These are phyloP conservation scores for Podiceps cristatus DNA, from an alignment of 2,113 vertebrate species.

Conservation along the genomic window DNA sequence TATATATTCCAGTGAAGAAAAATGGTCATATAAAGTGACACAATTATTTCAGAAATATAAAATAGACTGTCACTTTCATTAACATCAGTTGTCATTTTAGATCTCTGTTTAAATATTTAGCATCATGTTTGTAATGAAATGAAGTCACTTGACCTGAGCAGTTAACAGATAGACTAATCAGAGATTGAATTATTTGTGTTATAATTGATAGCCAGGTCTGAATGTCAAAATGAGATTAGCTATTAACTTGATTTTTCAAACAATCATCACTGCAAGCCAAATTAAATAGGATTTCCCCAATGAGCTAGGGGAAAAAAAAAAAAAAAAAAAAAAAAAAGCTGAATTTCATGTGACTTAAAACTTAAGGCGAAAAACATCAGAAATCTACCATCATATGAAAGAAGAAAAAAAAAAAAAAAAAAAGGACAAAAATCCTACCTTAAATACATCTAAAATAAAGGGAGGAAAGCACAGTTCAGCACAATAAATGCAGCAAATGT, in stretches of 20 bases:
- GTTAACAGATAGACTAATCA: conserved; percentile 26
- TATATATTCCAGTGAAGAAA: not conserved
- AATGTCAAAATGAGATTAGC: not conserved
- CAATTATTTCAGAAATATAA: not conserved
- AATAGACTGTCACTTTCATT: not conserved
- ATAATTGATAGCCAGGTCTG: conserved; percentile 18
- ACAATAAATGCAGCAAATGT: not conserved
- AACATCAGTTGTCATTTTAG: not conserved
- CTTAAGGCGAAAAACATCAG: not conserved
- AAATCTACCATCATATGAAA: not conserved
- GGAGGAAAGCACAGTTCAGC: not conserved
- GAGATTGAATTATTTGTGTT: conserved; percentile 2
- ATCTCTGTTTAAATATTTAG: not conserved
- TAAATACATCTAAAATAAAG: not conserved
- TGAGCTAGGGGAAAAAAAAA: not conserved
- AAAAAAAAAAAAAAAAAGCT: not conserved
- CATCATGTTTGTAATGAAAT: not conserved
- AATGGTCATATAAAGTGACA: not conserved
- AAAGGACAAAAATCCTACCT: rapidly evolving
- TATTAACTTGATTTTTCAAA: conserved; percentile 2
- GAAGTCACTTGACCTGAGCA: not conserved
- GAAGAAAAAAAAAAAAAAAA: not conserved
- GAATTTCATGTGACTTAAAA: not conserved
- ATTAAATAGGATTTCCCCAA: not conserved
- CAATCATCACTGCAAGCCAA: not conserved